Base-by-base conservation (phyloP, 2,113 vertebrate genomes). In the Panthera tigris region DNA sequence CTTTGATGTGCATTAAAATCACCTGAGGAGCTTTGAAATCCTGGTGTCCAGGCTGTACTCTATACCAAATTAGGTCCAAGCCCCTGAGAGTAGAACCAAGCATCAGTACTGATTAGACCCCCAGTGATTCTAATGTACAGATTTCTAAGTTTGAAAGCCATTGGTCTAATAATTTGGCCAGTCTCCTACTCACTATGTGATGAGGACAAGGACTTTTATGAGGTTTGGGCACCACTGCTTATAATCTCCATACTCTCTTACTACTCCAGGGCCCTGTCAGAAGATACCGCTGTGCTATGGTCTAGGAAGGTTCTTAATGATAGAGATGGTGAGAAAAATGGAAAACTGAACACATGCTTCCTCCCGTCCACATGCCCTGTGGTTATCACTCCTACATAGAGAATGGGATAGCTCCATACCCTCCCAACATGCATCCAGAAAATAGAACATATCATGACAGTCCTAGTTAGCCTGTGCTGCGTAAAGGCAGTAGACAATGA, bases 231-330 rank as follows among this genome's bases (percentile, higher is more conserved):
- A 33, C 31, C 66, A 45, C 31, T 73, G 25, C 93, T 97, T 93
- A n/a, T 78, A 86, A 91, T 55, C 15, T 89, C 78, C 97, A 81
- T 89, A 91, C 65, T 90, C 83, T 91, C 66, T 89, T n/a, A 73
- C 29, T 74, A 52, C 21, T 66, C 91, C 39, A 50, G 21, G 36
- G 14, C 39, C 57, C 25, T 73, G 8, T 91, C 8, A 45, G 80
- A 85, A 94, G 39, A 61, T 48, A 79, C 5, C 82, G 50, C 48
- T 95, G 3, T 61, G 27, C 57, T 73, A 19, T 85, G 50, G 33
- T 65, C 71, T 96, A 8, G 18, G 8, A 82, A 86, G 48, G 45
- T 78, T 95, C 66, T 89, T 81, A 83, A 73, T 11, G 84, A 81
- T 8, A 33, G 55, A 89, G 27, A 93, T 52, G 31, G 18, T 18